phyloP scores from a whole-genome alignment of 2,888 invertebrate species.

The Melinaea menophilus region DNA sequence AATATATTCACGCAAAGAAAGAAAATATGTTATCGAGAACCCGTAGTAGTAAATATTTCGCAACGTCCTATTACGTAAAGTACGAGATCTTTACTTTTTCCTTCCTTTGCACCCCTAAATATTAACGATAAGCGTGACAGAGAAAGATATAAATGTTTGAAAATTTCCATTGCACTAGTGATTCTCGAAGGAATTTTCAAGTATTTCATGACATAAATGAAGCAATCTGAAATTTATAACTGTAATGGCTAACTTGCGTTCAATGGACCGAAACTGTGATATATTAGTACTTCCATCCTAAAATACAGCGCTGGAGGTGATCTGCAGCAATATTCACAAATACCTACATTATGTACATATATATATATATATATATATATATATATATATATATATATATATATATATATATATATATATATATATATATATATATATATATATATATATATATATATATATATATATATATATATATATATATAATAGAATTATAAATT shows the following conservation, averaged over 20 bases:
- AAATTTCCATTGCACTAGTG: constrained; percentile 16
- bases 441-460: too few species aligned
- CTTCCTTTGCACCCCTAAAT: constrained; percentile 8
- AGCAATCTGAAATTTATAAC: constrained; percentile 31
- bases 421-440: too few species aligned
- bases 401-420: too few species aligned
- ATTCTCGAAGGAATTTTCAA: constrained; percentile 29
- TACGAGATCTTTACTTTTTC: constrained; percentile 18
- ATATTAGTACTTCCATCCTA: constrained; percentile 9
- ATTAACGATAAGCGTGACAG: constrained; percentile 12
- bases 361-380: too few species aligned
- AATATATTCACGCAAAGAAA: background rate
- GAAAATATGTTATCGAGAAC: background rate
- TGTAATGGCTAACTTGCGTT: constrained; percentile 13
- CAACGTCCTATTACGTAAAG: constrained; percentile 11
- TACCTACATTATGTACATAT: too few species aligned
- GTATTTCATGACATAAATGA: constrained; percentile 32
- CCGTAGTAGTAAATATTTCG: constrained; percentile 9
- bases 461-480: too few species aligned
- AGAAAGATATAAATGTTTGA: constrained; percentile 12
- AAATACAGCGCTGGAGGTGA: background rate
- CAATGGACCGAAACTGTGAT: constrained; percentile 15
- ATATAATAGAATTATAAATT: background rate
- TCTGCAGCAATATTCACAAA: too few species aligned
- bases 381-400: too few species aligned